phyloP scores from a whole-genome alignment of 2,888 invertebrate species.

The Cephus sareptanus region DNA sequence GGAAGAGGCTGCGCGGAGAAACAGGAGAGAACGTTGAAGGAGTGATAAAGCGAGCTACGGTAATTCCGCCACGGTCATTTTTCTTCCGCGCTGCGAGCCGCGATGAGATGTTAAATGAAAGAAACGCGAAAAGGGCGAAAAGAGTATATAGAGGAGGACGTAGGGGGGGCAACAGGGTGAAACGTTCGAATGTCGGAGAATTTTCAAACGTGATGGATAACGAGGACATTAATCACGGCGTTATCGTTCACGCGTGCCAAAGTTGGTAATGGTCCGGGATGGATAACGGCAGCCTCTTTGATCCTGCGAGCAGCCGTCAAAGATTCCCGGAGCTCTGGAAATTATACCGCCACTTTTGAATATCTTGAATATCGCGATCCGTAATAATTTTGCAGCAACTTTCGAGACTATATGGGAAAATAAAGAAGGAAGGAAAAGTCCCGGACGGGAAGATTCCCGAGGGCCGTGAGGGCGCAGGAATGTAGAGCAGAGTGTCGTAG shows the following conservation, averaged over 20 bases:
- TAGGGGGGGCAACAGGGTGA: not conserved
- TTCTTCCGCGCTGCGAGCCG: slow-evolving; percentile 10
- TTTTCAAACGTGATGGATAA: slow-evolving; percentile 25
- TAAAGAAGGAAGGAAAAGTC: not conserved
- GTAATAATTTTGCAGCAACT: no score
- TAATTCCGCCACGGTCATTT: slow-evolving; percentile 30
- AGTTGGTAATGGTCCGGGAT: not conserved
- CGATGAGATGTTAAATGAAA: not conserved
- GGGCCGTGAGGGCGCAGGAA: not conserved
- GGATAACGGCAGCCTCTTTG: not conserved
- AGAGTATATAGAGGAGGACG: not conserved
- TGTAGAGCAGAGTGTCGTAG: not conserved
- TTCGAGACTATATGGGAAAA: no score
- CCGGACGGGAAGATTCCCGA: not conserved
- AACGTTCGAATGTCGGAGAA: not conserved
- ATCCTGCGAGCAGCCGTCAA: not conserved
- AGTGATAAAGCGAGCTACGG: slow-evolving; percentile 21
- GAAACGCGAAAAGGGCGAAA: slow-evolving; percentile 2
- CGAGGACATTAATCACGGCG: slow-evolving; percentile 31
- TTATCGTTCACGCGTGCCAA: slow-evolving; percentile 18
- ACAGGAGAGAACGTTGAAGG: slow-evolving; percentile 20
- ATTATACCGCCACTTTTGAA: no score
- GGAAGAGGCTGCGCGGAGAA: not conserved
- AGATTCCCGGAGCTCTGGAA: not conserved
- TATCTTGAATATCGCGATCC: not conserved